A percentile compares a stretch with the other conserved stretches of the same genome.
These are phyloP conservation scores for Apolygus lucorum DNA, from an alignment of 1,140 invertebrate species.

Conservation along the genomic window DNA sequence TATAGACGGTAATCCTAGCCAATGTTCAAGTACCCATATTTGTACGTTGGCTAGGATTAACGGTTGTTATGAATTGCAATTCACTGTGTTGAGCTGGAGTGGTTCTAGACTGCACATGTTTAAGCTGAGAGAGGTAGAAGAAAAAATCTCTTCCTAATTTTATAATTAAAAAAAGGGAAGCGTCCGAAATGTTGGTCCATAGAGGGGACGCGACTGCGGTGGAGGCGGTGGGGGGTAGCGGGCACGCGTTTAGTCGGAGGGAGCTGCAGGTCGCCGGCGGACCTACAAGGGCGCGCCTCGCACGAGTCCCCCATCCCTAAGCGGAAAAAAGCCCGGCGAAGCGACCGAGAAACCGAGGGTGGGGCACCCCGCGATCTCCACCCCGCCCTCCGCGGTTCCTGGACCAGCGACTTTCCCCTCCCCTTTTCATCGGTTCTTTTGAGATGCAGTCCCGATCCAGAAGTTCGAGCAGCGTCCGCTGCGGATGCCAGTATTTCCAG, in stretches of 20 bases:
- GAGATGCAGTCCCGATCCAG: conserved; percentile 1
- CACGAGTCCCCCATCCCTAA: no score
- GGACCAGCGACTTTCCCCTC: not conserved
- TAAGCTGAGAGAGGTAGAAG: no score
- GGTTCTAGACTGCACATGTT: no score
- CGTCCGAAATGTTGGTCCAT: not conserved
- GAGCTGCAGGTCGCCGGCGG: not conserved
- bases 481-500: conserved; percentile 74
- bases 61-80: no score
- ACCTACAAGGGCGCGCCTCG: not conserved
- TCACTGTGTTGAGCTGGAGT: no score
- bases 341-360: not conserved
- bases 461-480: conserved; percentile 57
- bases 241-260: not conserved
- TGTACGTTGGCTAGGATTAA: no score
- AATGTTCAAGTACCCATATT: no score
- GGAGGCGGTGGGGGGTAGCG: not conserved
- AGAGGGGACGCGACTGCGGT: not conserved
- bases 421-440: not conserved
- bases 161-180: not conserved
- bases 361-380: not conserved
- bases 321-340: not conserved
- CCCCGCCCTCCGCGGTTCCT: no score
- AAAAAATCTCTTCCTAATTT: not conserved
- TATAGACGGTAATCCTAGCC: no score